These are phyloP conservation scores for Gymnoscopelus microlampas DNA, from an alignment of 2,797 vertebrate species.

Conservation along the genomic window DNA sequence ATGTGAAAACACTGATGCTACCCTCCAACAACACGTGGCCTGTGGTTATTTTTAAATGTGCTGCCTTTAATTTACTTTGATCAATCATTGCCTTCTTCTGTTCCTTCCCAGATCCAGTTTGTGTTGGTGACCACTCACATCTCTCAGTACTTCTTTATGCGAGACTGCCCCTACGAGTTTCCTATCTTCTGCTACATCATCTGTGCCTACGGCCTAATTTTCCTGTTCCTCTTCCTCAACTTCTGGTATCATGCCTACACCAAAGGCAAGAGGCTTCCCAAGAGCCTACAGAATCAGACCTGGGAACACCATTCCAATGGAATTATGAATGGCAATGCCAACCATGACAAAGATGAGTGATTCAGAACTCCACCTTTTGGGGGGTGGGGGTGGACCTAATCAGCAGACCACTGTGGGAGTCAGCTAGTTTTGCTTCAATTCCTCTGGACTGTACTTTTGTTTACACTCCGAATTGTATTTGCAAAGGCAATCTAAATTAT, in stretches of 20 bases:
- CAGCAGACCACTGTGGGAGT: conserved; percentile 32
- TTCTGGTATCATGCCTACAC: conserved; percentile 98
- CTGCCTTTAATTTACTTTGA: too few species aligned
- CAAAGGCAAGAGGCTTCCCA: conserved; percentile 93
- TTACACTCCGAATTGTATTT: conserved; percentile 39
- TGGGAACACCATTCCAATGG: conserved; percentile 76
- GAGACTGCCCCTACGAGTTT: conserved; percentile 91
- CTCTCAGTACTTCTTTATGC: conserved; percentile 91
- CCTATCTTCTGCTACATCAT: conserved; percentile 95
- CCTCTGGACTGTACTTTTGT: conserved; percentile 28
- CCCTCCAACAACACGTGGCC: too few species aligned
- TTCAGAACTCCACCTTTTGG: background rate
- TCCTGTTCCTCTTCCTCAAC: conserved; percentile 93
- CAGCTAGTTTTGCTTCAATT: conserved; percentile 18
- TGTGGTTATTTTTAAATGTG: too few species aligned
- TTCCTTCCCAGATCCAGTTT: conserved; percentile 88
- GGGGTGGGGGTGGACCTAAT: conserved; percentile 29
- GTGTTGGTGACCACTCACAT: conserved; percentile 88
- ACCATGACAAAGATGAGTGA: conserved; percentile 74
- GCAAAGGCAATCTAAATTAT: conserved; percentile 66
- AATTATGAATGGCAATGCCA: conserved; percentile 75
- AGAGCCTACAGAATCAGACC: conserved; percentile 80
- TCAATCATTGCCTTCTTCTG: background rate
- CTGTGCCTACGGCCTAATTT: conserved; percentile 86
- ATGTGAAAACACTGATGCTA: too few species aligned